These are phyloP conservation scores for Oryzias woworae DNA, from an alignment of 2,113 vertebrate genomes.

Conservation along the genomic window DNA sequence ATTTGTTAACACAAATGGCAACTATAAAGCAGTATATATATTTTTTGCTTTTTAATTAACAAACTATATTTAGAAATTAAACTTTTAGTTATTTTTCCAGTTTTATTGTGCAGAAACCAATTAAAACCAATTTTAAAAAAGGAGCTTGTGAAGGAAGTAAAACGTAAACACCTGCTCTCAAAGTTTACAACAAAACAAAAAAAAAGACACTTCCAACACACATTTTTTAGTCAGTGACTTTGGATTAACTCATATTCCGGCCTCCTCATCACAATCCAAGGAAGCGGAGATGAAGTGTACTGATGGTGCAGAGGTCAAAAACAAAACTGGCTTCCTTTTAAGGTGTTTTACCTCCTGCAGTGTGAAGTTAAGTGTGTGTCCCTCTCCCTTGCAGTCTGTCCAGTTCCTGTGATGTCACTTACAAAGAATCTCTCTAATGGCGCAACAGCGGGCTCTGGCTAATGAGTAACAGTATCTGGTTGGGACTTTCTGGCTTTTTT, in stretches of 20 bases:
- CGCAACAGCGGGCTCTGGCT: constrained; percentile 47
- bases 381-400: constrained; percentile 9
- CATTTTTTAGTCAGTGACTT: constrained; percentile 6
- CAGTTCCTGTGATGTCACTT: constrained; percentile 59
- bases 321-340: constrained; percentile 55
- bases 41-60: no score
- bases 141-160: constrained; percentile 11
- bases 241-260: constrained; percentile 17
- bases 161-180: constrained; percentile 10
- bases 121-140: no score
- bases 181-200: background rate
- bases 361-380: constrained; percentile 11
- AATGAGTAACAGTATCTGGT: constrained; percentile 67
- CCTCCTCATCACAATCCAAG: constrained; percentile 57
- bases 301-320: constrained; percentile 18
- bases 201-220: background rate
- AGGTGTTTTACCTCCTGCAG: constrained; percentile 31
- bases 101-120: no score
- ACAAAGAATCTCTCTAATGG: constrained; percentile 56
- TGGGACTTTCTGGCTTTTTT: constrained; percentile 8
- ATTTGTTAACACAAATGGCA: background rate
- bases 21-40: background rate
- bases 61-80: no score
- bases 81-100: no score
- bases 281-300: constrained; percentile 47